Conservation (phyloP, 2,113 vertebrate species). For the Strigops habroptila region DNA sequence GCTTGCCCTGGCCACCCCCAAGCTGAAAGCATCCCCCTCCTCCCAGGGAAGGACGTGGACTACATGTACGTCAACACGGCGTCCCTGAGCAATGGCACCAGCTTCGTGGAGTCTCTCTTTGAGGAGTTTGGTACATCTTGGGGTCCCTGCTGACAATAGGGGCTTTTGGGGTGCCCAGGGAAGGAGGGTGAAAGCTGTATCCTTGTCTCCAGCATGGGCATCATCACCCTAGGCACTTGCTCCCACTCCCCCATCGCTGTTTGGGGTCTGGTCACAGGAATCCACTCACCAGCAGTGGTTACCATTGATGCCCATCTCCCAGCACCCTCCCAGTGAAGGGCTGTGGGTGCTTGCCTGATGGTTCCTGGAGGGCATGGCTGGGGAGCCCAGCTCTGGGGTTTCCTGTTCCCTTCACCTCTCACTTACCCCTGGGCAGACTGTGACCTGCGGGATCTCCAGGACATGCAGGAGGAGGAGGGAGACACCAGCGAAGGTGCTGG, state of each 20-base stretch:
- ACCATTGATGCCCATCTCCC: neutral
- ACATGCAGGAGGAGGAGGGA: constrained; percentile 85
- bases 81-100: constrained; percentile 90
- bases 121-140: constrained; percentile 87
- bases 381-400: neutral
- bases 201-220: neutral
- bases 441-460: constrained; percentile 87
- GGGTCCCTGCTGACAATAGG: neutral
- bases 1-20: fast-evolving
- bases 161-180: fast-evolving
- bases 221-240: fast-evolving
- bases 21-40: neutral
- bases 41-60: constrained; percentile 82
- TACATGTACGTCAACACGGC: constrained; percentile 93
- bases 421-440: constrained; percentile 75
- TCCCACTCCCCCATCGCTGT: neutral
- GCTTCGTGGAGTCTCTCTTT: constrained; percentile 97
- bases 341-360: neutral
- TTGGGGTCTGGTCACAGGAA: fast-evolving
- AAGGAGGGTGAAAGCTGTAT: neutral
- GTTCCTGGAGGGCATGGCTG: neutral
- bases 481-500: constrained; percentile 66
- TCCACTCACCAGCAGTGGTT: neutral
- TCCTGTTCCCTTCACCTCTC: neutral
- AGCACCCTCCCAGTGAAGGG: neutral